phyloP scores from a whole-genome alignment of 2,888 invertebrate species.

The Drosophila acutilabella region DNA sequence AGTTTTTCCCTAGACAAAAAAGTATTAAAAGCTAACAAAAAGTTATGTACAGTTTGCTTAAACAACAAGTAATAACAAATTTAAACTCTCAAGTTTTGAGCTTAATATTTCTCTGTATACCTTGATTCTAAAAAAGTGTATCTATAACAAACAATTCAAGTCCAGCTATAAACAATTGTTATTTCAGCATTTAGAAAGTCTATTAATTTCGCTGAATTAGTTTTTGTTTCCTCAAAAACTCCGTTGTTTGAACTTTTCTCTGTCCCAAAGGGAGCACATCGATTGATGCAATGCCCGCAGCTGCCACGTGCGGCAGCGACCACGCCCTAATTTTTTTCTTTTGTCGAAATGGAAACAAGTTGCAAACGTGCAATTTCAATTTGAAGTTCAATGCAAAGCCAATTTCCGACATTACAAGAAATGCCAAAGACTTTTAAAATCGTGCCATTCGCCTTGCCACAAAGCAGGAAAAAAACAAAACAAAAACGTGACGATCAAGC shows the following conservation, averaged over 20 bases:
- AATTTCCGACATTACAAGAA: constrained; percentile 47
- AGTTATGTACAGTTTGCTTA: constrained; percentile 11
- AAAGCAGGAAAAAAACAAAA: constrained; percentile 15
- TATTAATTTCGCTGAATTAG: constrained; percentile 10
- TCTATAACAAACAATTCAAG: not conserved
- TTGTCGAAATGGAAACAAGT: constrained; percentile 23
- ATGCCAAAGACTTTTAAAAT: constrained; percentile 35
- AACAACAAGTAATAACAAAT: not conserved
- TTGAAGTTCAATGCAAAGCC: constrained; percentile 75
- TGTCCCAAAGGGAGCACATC: not conserved
- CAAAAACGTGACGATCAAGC: constrained; percentile 66
- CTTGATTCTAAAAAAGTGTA: no score
- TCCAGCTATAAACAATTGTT: not conserved
- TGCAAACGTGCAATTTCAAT: constrained; percentile 61
- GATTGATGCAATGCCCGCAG: constrained; percentile 26
- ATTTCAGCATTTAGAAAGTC: constrained; percentile 18
- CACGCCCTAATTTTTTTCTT: constrained; percentile 30
- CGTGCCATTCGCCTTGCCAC: constrained; percentile 44
- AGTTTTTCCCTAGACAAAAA: not conserved
- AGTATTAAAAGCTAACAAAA: not conserved
- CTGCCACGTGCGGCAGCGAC: constrained; percentile 46
- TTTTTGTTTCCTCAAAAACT: not conserved
- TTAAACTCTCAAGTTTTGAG: not conserved
- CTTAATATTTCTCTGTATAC: not conserved
- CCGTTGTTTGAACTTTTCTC: constrained; percentile 42